Evolutionary conservation across 2,797 vertebrate genomes (phyloP), one percentile per base, ranked within the genome.

Genomic region (Melanogrammus aeglefinus): DNA sequence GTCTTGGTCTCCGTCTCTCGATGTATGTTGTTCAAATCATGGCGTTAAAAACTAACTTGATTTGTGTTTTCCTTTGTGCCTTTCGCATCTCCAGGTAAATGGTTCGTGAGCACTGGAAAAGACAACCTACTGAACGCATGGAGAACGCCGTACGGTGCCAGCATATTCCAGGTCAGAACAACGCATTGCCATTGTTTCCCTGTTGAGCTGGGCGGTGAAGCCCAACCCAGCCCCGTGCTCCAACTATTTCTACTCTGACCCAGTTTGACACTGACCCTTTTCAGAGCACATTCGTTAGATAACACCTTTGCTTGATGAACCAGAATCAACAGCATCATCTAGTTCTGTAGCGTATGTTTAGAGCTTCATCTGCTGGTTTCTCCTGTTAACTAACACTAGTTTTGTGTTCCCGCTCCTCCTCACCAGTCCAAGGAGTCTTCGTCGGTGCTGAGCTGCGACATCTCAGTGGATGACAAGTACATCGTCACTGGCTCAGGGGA

Each of bases 101-200:
- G 95, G 95, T 96, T 96, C 89, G 95, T 96, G 83, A 96, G 95
- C 88, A 96, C 95, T 75, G 95, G 95, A 31, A 96, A 96, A 85
- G 95, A 96, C 84, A 96, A 96, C 89, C 86, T 96, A 74, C 90
- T 96, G 83, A 96, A 96, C 78, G 95, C 95, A 24, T 96, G 95
- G 95, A 94, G 95, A 83, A 96, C 95, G 57, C 95, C 95, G 0
- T 96, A 96, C 35, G 95, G 95, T 77, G 95, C 95, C 91, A 96
- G 95, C 91, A 96, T 96, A 91, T 96, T 96, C 90, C 95, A 96
- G 94, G 95, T 96, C 78, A 38, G 88, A 36, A 79, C 76, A 78
- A 85, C 81, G 72, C 69, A 4, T 10, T 24, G 18, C 57, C 18
- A 8, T 13, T 12, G 5, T 66, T 66, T 14, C 6, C 21, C 18